Conservation (phyloP, 2,113 vertebrate species). For the Nerophis lumbriciformis region DNA sequence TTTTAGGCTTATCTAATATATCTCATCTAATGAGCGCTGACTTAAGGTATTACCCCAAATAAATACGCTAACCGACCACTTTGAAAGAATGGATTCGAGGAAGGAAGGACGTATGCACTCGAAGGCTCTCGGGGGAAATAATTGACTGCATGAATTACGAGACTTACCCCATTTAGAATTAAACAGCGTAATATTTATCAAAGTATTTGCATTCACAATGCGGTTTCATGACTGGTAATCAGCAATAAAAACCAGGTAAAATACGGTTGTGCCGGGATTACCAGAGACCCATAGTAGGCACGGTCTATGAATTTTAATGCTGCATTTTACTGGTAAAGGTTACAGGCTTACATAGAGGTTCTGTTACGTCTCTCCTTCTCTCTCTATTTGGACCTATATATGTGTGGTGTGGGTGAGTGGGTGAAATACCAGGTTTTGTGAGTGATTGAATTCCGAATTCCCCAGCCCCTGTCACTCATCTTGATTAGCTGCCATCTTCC, state of each 20-base stretch:
- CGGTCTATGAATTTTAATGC: conserved; percentile 33
- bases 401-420: conserved; percentile 3
- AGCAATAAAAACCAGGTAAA: conserved; percentile 12
- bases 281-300: conserved; percentile 8
- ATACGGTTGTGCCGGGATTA: conserved; percentile 15
- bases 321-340: conserved; percentile 32
- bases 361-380: conserved; percentile 1
- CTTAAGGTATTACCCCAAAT: too few relatives aligned
- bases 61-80: too few relatives aligned
- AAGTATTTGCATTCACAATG: conserved; percentile 10
- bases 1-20: conserved; percentile 19
- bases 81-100: too few relatives aligned
- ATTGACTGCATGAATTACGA: background rate
- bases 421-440: conserved; percentile 2
- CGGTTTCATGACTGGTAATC: conserved; percentile 8
- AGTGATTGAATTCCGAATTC: conserved; percentile 7
- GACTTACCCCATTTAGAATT: conserved; percentile 4
- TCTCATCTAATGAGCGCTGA: background rate
- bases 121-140: too few relatives aligned
- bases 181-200: background rate
- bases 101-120: too few relatives aligned
- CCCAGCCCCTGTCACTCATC: conserved; percentile 27
- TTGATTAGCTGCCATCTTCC: conserved; percentile 30
- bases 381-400: background rate
- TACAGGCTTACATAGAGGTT: conserved; percentile 21